phyloP scores from a whole-genome alignment of 2,797 vertebrate genomes.

The Lagorchestes hirsutus region DNA sequence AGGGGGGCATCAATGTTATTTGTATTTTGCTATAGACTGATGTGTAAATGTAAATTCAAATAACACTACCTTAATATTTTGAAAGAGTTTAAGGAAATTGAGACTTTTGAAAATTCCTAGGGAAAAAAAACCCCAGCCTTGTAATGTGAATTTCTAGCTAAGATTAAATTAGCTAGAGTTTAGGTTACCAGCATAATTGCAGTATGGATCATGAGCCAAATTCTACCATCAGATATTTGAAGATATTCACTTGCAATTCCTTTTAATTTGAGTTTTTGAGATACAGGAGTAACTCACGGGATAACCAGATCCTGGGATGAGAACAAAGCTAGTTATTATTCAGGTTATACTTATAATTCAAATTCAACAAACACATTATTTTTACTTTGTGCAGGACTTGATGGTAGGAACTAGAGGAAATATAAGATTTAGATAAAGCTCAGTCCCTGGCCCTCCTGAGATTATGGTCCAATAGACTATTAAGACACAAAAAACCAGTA shows the following conservation, averaged over 20 bases:
- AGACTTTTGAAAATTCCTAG: conserved; percentile 51
- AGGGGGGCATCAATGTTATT: not conserved
- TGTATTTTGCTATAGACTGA: conserved; percentile 12
- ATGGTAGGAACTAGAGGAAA: not conserved
- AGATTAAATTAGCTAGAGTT: conserved; percentile 16
- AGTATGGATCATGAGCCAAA: conserved; percentile 3
- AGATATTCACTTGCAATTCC: conserved; percentile 30
- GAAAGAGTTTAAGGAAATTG: conserved; percentile 32
- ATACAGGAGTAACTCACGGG: conserved; percentile 51
- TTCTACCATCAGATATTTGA: not conserved
- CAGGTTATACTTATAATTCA: not conserved
- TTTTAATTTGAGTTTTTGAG: conserved; percentile 56
- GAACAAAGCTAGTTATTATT: conserved; percentile 31
- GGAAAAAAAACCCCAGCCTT: not conserved
- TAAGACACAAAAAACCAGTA: not conserved
- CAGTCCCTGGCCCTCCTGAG: not conserved
- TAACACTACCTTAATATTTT: conserved; percentile 9
- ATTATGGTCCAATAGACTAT: not conserved
- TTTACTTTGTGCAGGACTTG: not conserved
- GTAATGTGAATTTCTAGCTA: conserved; percentile 29
- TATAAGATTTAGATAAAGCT: not conserved
- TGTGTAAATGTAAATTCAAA: not conserved
- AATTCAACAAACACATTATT: not conserved
- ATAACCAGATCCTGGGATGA: conserved; percentile 18
- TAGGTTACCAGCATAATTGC: conserved; percentile 27